Conservation (phyloP, 1,140 invertebrate species). For the Oreohelix idahoensis region DNA sequence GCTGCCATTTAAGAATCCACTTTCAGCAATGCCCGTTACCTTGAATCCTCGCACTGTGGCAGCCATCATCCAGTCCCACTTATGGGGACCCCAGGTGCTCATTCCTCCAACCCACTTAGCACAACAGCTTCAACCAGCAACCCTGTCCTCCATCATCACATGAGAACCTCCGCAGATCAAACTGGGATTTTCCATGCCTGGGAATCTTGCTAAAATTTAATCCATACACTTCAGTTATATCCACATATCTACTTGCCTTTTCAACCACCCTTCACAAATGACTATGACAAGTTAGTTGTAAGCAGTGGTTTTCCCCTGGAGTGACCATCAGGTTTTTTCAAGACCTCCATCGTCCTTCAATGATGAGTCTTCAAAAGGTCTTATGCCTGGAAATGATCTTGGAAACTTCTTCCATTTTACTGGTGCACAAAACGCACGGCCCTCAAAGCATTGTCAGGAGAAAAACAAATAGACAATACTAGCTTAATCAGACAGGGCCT, state of each 20-base stretch:
- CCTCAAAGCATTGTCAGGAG: background rate
- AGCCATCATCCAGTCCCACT: background rate
- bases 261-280: background rate
- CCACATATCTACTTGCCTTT: conserved; percentile 2
- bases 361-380: background rate
- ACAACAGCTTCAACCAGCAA: background rate
- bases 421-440: too few relatives aligned
- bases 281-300: background rate
- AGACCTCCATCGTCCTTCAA: background rate
- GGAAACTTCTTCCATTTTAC: background rate
- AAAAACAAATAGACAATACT: background rate
- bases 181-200: background rate
- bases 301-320: background rate
- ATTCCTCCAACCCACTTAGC: background rate
- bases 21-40: conserved; percentile 68
- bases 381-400: background rate
- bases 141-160: background rate
- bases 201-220: background rate
- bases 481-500: background rate
- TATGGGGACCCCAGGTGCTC: background rate
- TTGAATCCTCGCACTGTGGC: conserved; percentile 49
- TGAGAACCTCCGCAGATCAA: background rate
- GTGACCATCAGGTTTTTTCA: background rate
- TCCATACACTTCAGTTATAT: conserved; percentile 5
- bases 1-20: conserved; percentile 66